phyloP scores from a whole-genome alignment of 1,140 invertebrate genomes.

The Musca domestica region DNA sequence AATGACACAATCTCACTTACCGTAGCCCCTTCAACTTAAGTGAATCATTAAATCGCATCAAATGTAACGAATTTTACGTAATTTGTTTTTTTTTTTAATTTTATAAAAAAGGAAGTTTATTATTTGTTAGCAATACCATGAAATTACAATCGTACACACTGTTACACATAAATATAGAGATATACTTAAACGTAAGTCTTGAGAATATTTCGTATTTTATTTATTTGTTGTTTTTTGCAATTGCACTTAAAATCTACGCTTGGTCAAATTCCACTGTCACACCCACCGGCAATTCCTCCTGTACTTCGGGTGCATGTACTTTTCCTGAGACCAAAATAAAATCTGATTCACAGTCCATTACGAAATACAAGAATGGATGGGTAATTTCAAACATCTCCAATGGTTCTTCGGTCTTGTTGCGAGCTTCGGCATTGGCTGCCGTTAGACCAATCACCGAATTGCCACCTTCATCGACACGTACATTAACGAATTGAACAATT shows the following conservation, averaged over 20 bases:
- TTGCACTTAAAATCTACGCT: slow-evolving; percentile 19
- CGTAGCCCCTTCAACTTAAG: background rate
- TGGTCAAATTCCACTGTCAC: slow-evolving; percentile 43
- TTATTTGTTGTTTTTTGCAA: background rate
- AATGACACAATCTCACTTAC: background rate
- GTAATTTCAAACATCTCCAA: slow-evolving; percentile 60
- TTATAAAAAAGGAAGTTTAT: slow-evolving; percentile 6
- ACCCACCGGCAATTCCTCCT: slow-evolving; percentile 42
- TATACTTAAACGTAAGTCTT: slow-evolving; percentile 5
- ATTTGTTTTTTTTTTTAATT: background rate
- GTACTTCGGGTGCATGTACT: slow-evolving; percentile 54
- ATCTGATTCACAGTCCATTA: slow-evolving; percentile 62
- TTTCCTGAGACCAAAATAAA: slow-evolving; percentile 66
- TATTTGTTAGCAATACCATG: slow-evolving; percentile 1
- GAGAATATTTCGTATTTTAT: background rate
- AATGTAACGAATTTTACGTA: background rate
- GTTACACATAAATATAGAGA: too few species aligned
- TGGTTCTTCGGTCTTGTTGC: slow-evolving; percentile 37
- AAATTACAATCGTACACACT: too few species aligned
- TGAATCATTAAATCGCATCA: background rate
- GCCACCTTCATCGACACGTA: slow-evolving; percentile 58
- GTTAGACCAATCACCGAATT: slow-evolving; percentile 42
- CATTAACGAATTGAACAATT: slow-evolving; percentile 62
- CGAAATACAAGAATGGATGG: slow-evolving; percentile 68
- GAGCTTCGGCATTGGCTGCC: slow-evolving; percentile 33